Base-by-base conservation (phyloP, 2,113 vertebrate genomes). In the Catharus minimus region DNA sequence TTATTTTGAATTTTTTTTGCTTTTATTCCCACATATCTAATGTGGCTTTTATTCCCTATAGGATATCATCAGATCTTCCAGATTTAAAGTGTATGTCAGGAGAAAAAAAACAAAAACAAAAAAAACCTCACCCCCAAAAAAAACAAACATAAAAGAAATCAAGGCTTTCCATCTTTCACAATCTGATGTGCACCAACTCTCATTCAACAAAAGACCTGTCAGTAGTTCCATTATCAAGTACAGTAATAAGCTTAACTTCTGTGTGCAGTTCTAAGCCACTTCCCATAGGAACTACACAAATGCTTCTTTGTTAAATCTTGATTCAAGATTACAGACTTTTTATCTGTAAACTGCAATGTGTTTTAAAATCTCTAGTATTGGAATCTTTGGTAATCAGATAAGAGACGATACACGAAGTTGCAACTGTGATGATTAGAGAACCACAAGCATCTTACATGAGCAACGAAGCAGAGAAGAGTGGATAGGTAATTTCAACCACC, bases 191-290 rank as follows among this genome's bases (percentile, higher is more conserved):
- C 52, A 60, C 56, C 56, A 81, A 67, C 52, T 66, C 32, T 55
- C 39, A 74, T 33, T 89, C 81, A 93, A 89, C 89, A 92, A 94
- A 93, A 90, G 93, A 90, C 41, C 19, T 79, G 61, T 89, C 93
- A 95, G 80, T 60, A 88, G 84, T 57, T 92, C 83, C 69, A 92
- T 86, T 93, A 92, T 83, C 76, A 93, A 93, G 55, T 82, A 89
- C 66, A 87, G 81, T 90, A 94, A 86, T 92, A 95, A 89, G 91
- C 91, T 95, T 93, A 93, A 92, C 81, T 75, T 92, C 79, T 83
- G 43, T 65, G 77, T 75, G 86, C 65, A 86, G 69, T 86, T 89
- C 69, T 92, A 92, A 95, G 81, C 52, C 81, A 92, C 91, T 95
- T 96, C 73, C 86, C 92, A 86, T 12, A 92, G 73, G 73, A 93